Evolutionary conservation across 2,797 vertebrate species (phyloP).

Genomic region (Lepus townsendii): DNA sequence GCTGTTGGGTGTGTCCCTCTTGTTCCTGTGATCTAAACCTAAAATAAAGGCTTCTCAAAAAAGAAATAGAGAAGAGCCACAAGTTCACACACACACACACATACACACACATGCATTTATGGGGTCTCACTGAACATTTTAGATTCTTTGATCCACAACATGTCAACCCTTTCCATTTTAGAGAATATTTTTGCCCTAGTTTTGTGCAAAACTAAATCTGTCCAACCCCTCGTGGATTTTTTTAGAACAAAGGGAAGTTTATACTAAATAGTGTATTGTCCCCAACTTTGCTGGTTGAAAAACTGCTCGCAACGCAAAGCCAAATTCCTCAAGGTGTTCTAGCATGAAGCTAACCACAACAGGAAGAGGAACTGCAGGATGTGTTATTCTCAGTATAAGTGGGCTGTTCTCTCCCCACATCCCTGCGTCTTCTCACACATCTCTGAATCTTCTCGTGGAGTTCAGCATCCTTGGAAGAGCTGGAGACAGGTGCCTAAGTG

Average conservation of each 20-base stretch:
- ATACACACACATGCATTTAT: neutral
- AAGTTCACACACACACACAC: neutral
- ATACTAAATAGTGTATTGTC: neutral
- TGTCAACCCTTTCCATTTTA: neutral
- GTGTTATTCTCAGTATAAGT: neutral
- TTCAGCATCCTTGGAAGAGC: neutral
- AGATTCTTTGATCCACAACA: neutral
- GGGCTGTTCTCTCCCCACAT: neutral
- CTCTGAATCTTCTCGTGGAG: neutral
- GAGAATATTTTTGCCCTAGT: conserved; percentile 12
- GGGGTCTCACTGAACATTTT: neutral
- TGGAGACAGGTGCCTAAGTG: neutral
- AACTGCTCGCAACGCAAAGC: neutral
- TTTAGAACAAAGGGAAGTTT: conserved; percentile 40
- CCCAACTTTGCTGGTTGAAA: neutral
- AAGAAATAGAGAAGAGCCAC: neutral
- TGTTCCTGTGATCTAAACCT: conserved; percentile 63
- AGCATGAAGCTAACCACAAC: neutral
- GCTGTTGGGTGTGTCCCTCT: conserved; percentile 76
- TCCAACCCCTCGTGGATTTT: neutral
- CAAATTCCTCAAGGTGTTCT: conserved; percentile 47
- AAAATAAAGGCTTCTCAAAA: conserved; percentile 45
- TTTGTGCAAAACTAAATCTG: neutral
- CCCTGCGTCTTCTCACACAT: neutral
- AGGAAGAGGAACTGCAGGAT: neutral